Percentiles rank a stretch among this genome's conserved stretches.
Conservation (phyloP, 2,888 invertebrate genomes). For the Oasisia sp. region DNA sequence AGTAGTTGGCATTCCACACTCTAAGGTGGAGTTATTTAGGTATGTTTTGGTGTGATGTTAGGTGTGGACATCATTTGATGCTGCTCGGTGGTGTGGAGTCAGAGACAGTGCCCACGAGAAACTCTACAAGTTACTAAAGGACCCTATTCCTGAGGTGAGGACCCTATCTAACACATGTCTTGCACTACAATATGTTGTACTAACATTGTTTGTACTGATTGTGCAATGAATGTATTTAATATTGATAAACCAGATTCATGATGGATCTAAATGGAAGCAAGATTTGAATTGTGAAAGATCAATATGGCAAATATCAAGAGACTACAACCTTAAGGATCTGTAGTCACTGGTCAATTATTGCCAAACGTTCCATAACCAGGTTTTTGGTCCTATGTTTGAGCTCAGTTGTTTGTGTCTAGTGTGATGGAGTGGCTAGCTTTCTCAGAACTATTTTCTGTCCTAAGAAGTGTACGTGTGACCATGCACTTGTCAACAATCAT, state of each 20-base stretch:
- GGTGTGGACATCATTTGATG: constrained; percentile 65
- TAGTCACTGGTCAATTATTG: background rate
- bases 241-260: too few relatives aligned
- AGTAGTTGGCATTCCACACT: background rate
- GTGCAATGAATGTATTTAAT: background rate
- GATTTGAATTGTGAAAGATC: background rate
- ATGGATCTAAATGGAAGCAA: too few relatives aligned
- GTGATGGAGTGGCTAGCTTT: too few relatives aligned
- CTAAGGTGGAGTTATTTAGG: background rate
- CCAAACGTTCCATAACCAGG: too few relatives aligned
- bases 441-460: too few relatives aligned
- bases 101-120: constrained; percentile 97
- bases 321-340: background rate
- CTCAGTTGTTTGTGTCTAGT: too few relatives aligned
- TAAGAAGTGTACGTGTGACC: too few relatives aligned
- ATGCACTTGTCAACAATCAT: too few relatives aligned
- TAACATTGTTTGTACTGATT: background rate
- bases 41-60: constrained; percentile 35
- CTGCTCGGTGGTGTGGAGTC: constrained; percentile 86
- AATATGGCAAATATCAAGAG: background rate
- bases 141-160: constrained; percentile 85
- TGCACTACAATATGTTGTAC: background rate
- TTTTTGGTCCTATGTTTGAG: too few relatives aligned
- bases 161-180: background rate
- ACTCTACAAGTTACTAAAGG: constrained; percentile 81